Evolutionary conservation across 2,113 vertebrate species (phyloP).

Genomic region (Rhizomys pruinosus): DNA sequence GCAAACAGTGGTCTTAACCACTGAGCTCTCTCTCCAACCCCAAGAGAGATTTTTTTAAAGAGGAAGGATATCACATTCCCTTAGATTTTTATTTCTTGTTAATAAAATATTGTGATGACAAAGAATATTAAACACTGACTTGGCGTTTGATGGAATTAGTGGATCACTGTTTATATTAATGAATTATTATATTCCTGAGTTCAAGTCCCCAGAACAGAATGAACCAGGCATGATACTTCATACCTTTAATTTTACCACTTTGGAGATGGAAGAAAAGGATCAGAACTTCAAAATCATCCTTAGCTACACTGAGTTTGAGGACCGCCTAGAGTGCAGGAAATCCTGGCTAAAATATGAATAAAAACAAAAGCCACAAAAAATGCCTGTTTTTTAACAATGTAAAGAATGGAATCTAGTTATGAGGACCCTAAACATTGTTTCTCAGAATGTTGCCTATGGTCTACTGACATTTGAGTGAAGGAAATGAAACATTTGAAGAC

Average conservation of each 20-base stretch:
- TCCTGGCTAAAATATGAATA: too few relatives aligned
- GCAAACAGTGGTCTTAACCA: too few relatives aligned
- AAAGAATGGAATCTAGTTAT: background rate
- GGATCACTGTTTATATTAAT: background rate
- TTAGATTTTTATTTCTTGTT: background rate
- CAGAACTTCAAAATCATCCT: too few relatives aligned
- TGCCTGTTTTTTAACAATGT: background rate
- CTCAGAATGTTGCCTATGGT: background rate
- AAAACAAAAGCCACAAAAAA: background rate
- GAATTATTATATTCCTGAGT: background rate
- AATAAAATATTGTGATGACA: background rate
- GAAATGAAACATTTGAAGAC: background rate
- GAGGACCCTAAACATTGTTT: background rate
- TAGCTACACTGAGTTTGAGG: too few relatives aligned
- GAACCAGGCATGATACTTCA: too few relatives aligned
- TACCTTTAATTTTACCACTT: too few relatives aligned
- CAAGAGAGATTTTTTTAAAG: too few relatives aligned
- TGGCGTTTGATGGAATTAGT: conserved; percentile 40
- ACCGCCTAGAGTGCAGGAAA: too few relatives aligned
- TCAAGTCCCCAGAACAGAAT: too few relatives aligned
- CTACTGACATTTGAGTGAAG: background rate
- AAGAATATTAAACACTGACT: background rate
- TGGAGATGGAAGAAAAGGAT: too few relatives aligned
- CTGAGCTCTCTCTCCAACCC: too few relatives aligned
- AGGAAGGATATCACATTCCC: background rate